phyloP scores from a whole-genome alignment of 1,140 invertebrate genomes.

The Platorchestia sp. region DNA sequence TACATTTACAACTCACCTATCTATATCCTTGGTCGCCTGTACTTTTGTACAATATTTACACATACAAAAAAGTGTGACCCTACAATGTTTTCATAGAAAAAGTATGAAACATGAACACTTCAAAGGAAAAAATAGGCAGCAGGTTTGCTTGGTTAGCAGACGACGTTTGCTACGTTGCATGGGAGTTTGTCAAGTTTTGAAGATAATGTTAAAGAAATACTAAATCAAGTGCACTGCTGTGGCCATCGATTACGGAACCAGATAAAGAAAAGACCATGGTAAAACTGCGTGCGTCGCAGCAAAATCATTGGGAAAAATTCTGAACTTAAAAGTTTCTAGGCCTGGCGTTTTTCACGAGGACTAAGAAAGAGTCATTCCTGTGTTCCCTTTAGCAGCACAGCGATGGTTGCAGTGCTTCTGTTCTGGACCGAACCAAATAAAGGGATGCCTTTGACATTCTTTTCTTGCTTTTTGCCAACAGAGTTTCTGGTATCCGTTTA shows the following conservation, averaged over 20 bases:
- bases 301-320: no score
- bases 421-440: no score
- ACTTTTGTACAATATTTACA: slow-evolving; percentile 10
- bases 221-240: not conserved
- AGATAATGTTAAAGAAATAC: not conserved
- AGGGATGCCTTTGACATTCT: no score
- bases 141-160: no score
- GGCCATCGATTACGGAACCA: not conserved
- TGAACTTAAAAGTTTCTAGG: no score
- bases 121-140: not conserved
- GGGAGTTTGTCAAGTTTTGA: not conserved
- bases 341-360: no score
- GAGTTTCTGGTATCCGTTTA: no score
- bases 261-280: not conserved
- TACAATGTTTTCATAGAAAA: not conserved
- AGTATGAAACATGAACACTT: not conserved
- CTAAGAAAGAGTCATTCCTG: no score
- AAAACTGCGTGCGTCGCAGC: not conserved
- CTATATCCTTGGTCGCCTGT: not conserved
- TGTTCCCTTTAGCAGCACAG: no score
- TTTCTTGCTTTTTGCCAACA: no score
- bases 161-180: no score
- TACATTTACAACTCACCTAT: not conserved
- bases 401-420: no score
- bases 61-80: not conserved